Evolutionary conservation across 2,113 vertebrate genomes (phyloP).

Genomic region (Boleophthalmus pectinirostris): DNA sequence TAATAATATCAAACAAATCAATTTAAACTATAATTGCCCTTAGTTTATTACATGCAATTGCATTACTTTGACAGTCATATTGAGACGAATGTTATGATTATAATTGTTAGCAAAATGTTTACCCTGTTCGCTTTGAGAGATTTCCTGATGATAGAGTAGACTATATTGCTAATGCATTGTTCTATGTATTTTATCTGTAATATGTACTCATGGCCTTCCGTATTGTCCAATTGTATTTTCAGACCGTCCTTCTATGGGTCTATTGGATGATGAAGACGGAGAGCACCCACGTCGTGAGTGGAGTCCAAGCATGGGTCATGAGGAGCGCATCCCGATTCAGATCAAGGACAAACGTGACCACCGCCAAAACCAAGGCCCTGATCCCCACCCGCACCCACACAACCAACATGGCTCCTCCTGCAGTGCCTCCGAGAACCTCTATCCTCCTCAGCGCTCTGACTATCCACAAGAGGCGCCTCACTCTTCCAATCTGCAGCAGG

Average conservation of each 20-base stretch:
- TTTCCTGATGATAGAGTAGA: too few relatives aligned
- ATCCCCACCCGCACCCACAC: conserved; percentile 61
- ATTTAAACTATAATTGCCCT: not conserved
- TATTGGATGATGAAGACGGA: conserved; percentile 70
- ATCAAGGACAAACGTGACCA: conserved; percentile 74
- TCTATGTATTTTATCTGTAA: not conserved
- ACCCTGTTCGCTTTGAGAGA: too few relatives aligned
- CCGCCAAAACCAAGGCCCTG: conserved; percentile 54
- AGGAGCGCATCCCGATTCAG: conserved; percentile 71
- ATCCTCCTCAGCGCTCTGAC: conserved; percentile 66
- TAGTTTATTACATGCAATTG: not conserved
- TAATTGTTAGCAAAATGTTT: not conserved
- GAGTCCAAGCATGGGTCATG: conserved; percentile 77
- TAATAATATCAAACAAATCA: not conserved
- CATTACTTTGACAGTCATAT: not conserved
- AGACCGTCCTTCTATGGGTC: conserved; percentile 72
- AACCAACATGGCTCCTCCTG: conserved; percentile 52
- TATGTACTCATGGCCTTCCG: not conserved
- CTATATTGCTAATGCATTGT: not conserved
- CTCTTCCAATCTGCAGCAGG: conserved; percentile 64
- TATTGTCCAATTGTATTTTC: conserved; percentile 3
- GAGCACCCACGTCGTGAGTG: conserved; percentile 72
- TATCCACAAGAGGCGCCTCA: conserved; percentile 69
- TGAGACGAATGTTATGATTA: not conserved
- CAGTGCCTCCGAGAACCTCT: conserved; percentile 68